phyloP scores from a whole-genome alignment of 1,140 invertebrate species.

The Brachionus plicatilis region DNA sequence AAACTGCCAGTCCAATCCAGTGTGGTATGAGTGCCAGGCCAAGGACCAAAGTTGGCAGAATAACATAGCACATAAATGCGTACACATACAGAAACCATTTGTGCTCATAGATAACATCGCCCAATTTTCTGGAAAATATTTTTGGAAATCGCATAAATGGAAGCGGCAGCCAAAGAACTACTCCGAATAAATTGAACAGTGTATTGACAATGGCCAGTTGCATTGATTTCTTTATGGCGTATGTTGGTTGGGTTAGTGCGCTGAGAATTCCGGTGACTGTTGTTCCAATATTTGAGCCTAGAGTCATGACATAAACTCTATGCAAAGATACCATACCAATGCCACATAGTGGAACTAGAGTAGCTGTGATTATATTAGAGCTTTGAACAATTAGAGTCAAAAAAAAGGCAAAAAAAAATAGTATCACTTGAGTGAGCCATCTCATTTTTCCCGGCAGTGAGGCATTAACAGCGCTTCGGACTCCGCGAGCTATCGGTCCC shows the following conservation, averaged over 20 bases:
- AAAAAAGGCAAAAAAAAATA: slow-evolving; percentile 56
- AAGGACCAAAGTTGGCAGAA: slow-evolving; percentile 58
- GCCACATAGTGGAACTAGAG: slow-evolving; percentile 63
- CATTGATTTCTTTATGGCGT: slow-evolving; percentile 53
- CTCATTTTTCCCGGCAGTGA: slow-evolving; percentile 57
- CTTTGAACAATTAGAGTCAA: slow-evolving; percentile 64
- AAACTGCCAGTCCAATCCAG: slow-evolving; percentile 12
- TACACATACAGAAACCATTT: slow-evolving; percentile 62
- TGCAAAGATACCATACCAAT: slow-evolving; percentile 62
- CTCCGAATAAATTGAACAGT: slow-evolving; percentile 63
- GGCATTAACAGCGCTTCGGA: slow-evolving; percentile 61
- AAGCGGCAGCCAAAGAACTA: slow-evolving; percentile 63
- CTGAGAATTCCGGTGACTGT: slow-evolving; percentile 61
- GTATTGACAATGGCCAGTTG: slow-evolving; percentile 63
- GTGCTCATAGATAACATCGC: slow-evolving; percentile 59
- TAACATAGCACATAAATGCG: slow-evolving; percentile 59
- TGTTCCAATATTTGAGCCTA: slow-evolving; percentile 65
- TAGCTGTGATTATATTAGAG: slow-evolving; percentile 64
- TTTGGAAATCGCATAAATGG: slow-evolving; percentile 61
- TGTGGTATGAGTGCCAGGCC: slow-evolving; percentile 49
- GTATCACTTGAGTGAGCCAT: slow-evolving; percentile 59
- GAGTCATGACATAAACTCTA: slow-evolving; percentile 62
- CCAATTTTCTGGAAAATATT: slow-evolving; percentile 58
- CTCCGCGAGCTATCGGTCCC: slow-evolving; percentile 58
- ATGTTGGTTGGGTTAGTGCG: slow-evolving; percentile 55